Evolutionary conservation across 2,888 invertebrate species (phyloP).

Genomic region (Odontothrips loti): DNA sequence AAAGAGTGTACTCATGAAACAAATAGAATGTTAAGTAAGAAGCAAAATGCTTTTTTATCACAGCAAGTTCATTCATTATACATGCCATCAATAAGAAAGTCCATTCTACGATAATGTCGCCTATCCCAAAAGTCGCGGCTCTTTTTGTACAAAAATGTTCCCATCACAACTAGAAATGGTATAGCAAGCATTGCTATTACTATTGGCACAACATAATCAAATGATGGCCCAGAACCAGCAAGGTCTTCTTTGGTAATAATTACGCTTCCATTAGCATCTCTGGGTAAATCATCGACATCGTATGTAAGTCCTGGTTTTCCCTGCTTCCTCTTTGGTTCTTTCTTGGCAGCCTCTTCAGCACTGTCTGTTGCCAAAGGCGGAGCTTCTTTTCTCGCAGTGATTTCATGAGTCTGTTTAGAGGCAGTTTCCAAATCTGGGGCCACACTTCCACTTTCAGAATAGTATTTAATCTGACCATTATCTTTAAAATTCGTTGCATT

Average conservation of each 20-base stretch:
- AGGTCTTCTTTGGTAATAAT: constrained; percentile 37
- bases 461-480: not conserved
- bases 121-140: constrained; percentile 82
- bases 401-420: not conserved
- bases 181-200: constrained; percentile 69
- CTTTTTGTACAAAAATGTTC: constrained; percentile 62
- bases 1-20: not conserved
- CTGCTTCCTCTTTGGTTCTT: not conserved
- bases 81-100: constrained; percentile 84
- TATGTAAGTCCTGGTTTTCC: constrained; percentile 35
- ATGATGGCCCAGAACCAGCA: constrained; percentile 44
- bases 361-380: not conserved
- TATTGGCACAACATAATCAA: constrained; percentile 67
- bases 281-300: constrained; percentile 32
- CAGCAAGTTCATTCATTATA: constrained; percentile 63
- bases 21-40: constrained; percentile 7
- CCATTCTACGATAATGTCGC: constrained; percentile 81
- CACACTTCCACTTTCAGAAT: not conserved
- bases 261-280: not conserved
- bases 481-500: no score
- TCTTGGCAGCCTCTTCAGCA: not conserved
- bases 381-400: constrained; percentile 1
- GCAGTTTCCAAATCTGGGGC: not conserved
- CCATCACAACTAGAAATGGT: constrained; percentile 65
- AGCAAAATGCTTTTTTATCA: constrained; percentile 41